phyloP scores from a whole-genome alignment of 1,140 invertebrate species.

The Mactra quadrangularis region DNA sequence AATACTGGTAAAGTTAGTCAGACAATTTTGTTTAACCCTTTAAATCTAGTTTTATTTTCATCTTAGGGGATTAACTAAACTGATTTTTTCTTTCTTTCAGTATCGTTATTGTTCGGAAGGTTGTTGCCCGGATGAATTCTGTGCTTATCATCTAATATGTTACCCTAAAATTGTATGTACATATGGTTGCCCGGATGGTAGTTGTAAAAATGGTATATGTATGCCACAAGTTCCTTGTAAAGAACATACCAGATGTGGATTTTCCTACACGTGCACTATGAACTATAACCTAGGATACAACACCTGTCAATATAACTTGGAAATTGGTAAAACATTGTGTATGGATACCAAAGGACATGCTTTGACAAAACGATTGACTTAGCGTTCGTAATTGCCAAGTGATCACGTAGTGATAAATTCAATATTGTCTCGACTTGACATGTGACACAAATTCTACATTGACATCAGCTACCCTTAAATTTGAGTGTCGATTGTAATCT shows the following conservation, averaged over 20 bases:
- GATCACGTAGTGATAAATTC: too few species aligned
- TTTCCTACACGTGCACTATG: slow-evolving; percentile 70
- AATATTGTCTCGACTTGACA: too few species aligned
- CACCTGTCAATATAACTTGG: slow-evolving; percentile 79
- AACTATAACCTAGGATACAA: slow-evolving; percentile 79
- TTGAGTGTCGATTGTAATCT: too few species aligned
- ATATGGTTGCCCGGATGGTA: slow-evolving; percentile 78
- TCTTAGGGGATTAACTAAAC: too few species aligned
- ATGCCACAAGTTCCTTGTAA: slow-evolving; percentile 75
- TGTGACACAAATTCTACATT: too few species aligned
- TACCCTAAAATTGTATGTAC: slow-evolving; percentile 79
- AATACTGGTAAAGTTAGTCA: too few species aligned
- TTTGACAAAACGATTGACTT: slow-evolving; percentile 13
- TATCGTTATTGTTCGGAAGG: slow-evolving; percentile 76
- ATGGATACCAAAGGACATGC: slow-evolving; percentile 82
- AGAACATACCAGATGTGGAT: slow-evolving; percentile 64
- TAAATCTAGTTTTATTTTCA: too few species aligned
- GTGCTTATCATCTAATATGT: slow-evolving; percentile 78
- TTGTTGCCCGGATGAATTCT: slow-evolving; percentile 79
- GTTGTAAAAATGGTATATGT: slow-evolving; percentile 74
- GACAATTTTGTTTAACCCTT: too few species aligned
- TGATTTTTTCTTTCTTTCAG: slow-evolving; percentile 64
- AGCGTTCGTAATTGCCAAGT: not conserved
- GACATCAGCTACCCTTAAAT: too few species aligned
- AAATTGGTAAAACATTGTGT: slow-evolving; percentile 86